Percentiles rank a stretch among this genome's conserved stretches.
Conservation (phyloP, 2,797 vertebrate species). For the Trachops cirrhosus region DNA sequence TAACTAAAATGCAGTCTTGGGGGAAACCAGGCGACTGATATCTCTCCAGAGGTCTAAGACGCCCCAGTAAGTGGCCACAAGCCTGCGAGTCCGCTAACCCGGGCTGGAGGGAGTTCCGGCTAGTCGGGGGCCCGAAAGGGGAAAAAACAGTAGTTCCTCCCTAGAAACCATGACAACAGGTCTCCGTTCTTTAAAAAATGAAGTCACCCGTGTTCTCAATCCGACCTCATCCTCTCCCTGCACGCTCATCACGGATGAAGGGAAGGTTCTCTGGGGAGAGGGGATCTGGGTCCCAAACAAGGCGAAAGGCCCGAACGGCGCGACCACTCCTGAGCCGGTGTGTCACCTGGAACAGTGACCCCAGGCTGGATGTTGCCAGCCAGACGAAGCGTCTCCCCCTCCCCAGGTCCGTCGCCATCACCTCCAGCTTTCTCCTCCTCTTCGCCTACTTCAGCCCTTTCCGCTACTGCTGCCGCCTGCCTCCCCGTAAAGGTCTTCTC, state of each 20-base stretch:
- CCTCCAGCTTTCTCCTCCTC: slow-evolving; percentile 33
- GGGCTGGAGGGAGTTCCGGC: no score
- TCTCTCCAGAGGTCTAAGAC: background rate
- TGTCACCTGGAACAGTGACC: background rate
- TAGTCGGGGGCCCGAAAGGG: fast-evolving
- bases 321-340: background rate
- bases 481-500: background rate
- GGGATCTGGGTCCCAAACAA: background rate
- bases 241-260: fast-evolving
- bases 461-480: background rate
- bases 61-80: background rate
- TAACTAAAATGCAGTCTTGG: background rate
- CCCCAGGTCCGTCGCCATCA: slow-evolving; percentile 16
- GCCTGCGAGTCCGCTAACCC: background rate
- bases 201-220: background rate
- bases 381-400: background rate
- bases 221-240: background rate
- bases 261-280: background rate
- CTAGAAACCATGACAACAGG: background rate
- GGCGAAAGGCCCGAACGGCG: background rate
- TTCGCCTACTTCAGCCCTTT: background rate
- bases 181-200: background rate
- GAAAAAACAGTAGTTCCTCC: background rate
- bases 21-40: background rate
- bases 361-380: background rate